Evolutionary conservation across 1,140 invertebrate species (phyloP), one percentile per base, ranked within the genome.

Genomic region (Microplitis mediator): DNA sequence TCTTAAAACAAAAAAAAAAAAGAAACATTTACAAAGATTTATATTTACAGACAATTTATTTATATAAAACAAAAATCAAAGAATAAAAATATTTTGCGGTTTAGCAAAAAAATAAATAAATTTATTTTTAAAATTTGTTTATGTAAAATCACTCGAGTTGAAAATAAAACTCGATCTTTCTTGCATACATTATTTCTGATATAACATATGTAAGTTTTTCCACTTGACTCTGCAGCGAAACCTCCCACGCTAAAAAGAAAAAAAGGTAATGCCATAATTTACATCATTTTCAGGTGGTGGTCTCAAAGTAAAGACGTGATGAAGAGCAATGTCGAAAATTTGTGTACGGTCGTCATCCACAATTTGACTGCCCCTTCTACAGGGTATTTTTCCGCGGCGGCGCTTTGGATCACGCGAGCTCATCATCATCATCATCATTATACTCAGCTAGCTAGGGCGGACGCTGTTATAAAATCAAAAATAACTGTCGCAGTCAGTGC

Each of bases 401-500:
- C 65, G 65, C 65, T 67, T 67, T 67, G 50, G 65, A 67, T 35
- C 65, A 65, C 23, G 4, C 65, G 65, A 50, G 23, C 64, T 73
- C 58, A 35, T 60, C 35, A 31, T 63, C 71, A 36, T 61, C 31
- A 35, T 64, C 39, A 45, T 45, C 4, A 11, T 45, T 45, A 45
- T 45, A 45, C 39, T 45, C 39, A 45, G 39, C 39, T 45, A 45
- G 70, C 51, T 58, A 60, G 62, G 63, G 51, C 64, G 72, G 76
- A 60, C 71, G 73, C 65, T 79, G 75, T 79, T 75, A 74, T 78
- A 81, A 79, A 82, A 79, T 82, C 81, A 81, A 82, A 82, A 81
- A 82, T 81, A 82, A 80, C 77, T 73, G 69, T 60, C 60, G 79
- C 81, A 87, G 86, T 87, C 80, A 87, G 86, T 86, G 85, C 84